These are phyloP conservation scores for Tachycineta bicolor DNA, from an alignment of 2,113 vertebrate genomes.

Conservation along the genomic window DNA sequence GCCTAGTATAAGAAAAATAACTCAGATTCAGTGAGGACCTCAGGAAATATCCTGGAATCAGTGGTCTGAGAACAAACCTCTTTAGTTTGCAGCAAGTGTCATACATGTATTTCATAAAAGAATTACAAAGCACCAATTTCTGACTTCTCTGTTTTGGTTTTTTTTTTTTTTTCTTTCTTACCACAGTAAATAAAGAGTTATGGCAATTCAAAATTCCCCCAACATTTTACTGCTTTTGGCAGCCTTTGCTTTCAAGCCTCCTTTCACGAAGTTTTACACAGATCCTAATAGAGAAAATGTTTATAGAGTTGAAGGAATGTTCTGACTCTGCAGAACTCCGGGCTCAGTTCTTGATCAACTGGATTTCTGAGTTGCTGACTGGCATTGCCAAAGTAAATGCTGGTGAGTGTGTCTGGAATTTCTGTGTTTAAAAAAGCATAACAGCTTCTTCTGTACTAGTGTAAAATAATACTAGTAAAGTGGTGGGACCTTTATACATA, in stretches of 20 bases:
- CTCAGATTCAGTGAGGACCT: not conserved
- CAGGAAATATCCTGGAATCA: not conserved
- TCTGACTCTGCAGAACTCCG: constrained; percentile 64
- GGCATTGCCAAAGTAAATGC: constrained; percentile 78
- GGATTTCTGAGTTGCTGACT: constrained; percentile 87
- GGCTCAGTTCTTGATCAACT: constrained; percentile 83
- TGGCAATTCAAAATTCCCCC: too few species aligned
- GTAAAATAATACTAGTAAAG: not conserved
- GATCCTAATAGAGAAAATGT: constrained; percentile 87
- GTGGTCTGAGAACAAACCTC: not conserved
- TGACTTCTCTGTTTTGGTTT: not conserved
- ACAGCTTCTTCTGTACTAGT: not conserved
- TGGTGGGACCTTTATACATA: not conserved
- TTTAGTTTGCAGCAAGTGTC: not conserved
- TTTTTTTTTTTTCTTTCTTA: not conserved
- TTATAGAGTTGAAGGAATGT: constrained; percentile 80
- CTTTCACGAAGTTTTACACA: constrained; percentile 83
- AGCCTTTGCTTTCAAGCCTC: constrained; percentile 83
- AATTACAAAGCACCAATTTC: not conserved
- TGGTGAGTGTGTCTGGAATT: constrained; percentile 64
- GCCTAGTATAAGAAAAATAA: not conserved
- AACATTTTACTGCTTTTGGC: too few species aligned
- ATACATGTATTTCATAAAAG: not conserved
- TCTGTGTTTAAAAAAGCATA: not conserved
- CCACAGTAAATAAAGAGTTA: too few species aligned